These are phyloP conservation scores for Matsumurasca onukii DNA, from an alignment of 1,140 invertebrate genomes.

Conservation along the genomic window DNA sequence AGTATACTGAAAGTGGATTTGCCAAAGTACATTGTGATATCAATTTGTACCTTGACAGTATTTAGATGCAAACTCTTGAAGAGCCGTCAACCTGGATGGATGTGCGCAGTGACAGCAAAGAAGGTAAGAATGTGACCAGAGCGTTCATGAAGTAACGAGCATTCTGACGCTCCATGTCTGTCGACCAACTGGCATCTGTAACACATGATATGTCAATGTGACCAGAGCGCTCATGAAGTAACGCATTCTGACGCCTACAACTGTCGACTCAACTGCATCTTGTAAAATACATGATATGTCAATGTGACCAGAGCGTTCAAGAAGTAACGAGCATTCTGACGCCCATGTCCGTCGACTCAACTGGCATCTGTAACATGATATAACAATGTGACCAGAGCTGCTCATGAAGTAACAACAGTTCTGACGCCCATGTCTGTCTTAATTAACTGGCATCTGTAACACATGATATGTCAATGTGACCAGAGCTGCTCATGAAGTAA, in stretches of 20 bases:
- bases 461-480: too few species aligned
- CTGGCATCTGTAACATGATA: constrained; percentile 24
- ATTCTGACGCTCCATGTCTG: constrained; percentile 75
- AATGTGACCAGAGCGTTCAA: constrained; percentile 67
- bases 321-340: too few species aligned
- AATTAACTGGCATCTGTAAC: constrained; percentile 30
- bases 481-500: too few species aligned
- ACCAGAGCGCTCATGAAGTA: too few species aligned
- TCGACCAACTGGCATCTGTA: constrained; percentile 31
- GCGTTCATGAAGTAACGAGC: constrained; percentile 74
- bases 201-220: too few species aligned
- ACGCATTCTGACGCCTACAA: too few species aligned
- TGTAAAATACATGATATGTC: too few species aligned
- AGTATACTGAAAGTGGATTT: too few species aligned
- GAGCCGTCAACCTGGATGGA: constrained; percentile 80
- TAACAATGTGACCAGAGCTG: constrained; percentile 66
- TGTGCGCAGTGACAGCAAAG: constrained; percentile 66
- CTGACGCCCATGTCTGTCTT: constrained; percentile 69
- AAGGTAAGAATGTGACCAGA: constrained; percentile 68
- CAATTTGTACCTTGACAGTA: constrained; percentile 78
- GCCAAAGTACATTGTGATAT: too few species aligned
- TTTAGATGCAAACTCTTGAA: constrained; percentile 88
- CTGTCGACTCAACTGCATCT: too few species aligned
- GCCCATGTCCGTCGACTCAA: constrained; percentile 43
- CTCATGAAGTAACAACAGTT: constrained; percentile 76